Evolutionary conservation across 2,888 invertebrate species (phyloP).

Genomic region (Rhodophaea formosa): DNA sequence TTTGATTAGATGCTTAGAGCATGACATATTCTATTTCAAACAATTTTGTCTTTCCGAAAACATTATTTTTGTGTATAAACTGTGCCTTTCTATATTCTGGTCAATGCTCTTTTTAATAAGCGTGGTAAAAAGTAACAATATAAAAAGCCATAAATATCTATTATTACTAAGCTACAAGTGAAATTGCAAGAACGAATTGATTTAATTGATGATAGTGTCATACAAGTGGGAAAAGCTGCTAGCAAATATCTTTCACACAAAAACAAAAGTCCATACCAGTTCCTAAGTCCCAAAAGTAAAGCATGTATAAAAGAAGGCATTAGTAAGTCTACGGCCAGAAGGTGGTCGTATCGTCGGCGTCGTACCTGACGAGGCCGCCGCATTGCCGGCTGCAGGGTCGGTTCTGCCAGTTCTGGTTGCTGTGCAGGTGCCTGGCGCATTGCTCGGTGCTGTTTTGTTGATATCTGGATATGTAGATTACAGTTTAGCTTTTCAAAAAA

Average conservation of each 20-base stretch:
- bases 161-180: no score
- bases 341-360: slow-evolving; percentile 43
- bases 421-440: slow-evolving; percentile 44
- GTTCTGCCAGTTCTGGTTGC: slow-evolving; percentile 59
- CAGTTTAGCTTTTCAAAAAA: background rate
- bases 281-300: slow-evolving; percentile 48
- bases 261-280: slow-evolving; percentile 48
- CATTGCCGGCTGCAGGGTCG: slow-evolving; percentile 66
- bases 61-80: no score
- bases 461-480: slow-evolving; percentile 35
- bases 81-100: no score
- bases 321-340: slow-evolving; percentile 62
- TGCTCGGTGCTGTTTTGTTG: slow-evolving; percentile 40
- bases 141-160: no score
- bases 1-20: no score
- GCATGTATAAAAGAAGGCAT: slow-evolving; percentile 53
- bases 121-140: no score
- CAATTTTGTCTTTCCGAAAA: no score
- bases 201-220: no score
- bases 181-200: no score
- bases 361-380: slow-evolving; percentile 74
- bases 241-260: background rate
- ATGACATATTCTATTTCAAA: no score
- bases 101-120: no score
- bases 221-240: no score